phyloP scores from a whole-genome alignment of 2,113 vertebrate genomes.

The Leptocoma aspasia region DNA sequence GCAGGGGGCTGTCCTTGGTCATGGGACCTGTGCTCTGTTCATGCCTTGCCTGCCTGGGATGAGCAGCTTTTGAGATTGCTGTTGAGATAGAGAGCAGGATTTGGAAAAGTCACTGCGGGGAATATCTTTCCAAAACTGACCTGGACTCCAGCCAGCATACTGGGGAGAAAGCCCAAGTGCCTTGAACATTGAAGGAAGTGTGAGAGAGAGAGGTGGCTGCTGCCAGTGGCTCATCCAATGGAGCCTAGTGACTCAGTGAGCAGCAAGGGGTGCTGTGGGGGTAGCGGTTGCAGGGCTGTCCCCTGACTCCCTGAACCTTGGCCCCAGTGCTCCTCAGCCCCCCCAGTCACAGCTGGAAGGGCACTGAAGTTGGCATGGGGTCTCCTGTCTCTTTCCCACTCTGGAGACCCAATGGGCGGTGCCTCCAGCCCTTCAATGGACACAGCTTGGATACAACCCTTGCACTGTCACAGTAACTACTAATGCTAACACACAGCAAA shows the following conservation, averaged over 20 bases:
- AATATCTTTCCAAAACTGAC: background rate
- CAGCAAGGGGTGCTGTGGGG: rapidly evolving
- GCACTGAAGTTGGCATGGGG: rapidly evolving
- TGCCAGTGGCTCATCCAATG: background rate
- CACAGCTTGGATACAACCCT: too few relatives aligned
- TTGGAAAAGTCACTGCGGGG: background rate
- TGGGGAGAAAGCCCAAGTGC: background rate
- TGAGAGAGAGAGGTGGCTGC: background rate
- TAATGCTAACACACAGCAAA: background rate
- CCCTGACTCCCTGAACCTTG: background rate
- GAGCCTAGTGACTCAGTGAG: background rate
- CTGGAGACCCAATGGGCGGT: background rate
- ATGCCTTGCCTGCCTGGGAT: rapidly evolving
- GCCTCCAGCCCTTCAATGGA: background rate
- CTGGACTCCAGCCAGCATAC: background rate
- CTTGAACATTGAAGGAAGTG: background rate
- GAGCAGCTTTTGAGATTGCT: background rate
- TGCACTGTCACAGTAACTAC: background rate
- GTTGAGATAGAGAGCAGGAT: background rate
- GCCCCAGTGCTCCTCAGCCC: rapidly evolving
- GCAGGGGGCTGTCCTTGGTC: rapidly evolving
- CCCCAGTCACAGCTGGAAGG: background rate
- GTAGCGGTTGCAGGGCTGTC: rapidly evolving
- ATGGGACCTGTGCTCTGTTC: background rate
- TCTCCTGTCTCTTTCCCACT: background rate